Base-by-base conservation (phyloP, 1,140 invertebrate species). In the Oreohelix idahoensis region DNA sequence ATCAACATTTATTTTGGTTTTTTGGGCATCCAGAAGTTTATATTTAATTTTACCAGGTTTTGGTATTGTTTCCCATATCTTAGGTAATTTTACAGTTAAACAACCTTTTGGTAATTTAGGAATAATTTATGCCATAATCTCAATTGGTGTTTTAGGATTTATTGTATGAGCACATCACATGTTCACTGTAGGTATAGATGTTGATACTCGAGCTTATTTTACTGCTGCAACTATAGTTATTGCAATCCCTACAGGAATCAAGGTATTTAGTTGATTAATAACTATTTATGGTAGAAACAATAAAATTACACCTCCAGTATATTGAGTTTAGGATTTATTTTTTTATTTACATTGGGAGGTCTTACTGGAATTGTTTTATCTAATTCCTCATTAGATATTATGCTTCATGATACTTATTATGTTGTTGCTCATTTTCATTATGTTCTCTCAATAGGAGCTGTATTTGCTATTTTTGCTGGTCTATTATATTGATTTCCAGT, bases 1-100 rank as follows among this genome's bases (percentile, higher is more conserved):
- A 94, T 87, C 95, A 96, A 94, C 95, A 96, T 91, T 93, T 96
- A 93, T 96, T 96, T 94, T 96, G 95, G 29, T 66, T 94, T 92
- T 96, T 96, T 94, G 95, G 95, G 0, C 95, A 96, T 84, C 95
- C 95, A 49, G 95, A 96, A 94, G 95, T 96, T 86, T 96, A 96
- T 93, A 95, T 96, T 95, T 94, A 87, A 94, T 95, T 92, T 83
- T 95, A 42, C 93, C 93, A 38, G 94, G 90, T 36, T 92, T 93
- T 86, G 92, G 92, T 38, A 84, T 93, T 35, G 82, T 93, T 63
- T 86, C 83, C 49, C 84, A 88, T 53, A 73, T 85, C 83, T 53
- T 89, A 74, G 42, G 74, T 10, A 39, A 81, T 76, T 84, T 51
- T 84, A 45, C 49, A n/a, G 29, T 75, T 29, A 84, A 85, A 38